Base-by-base conservation (phyloP, 2,797 vertebrate species). In the Acanthiza pusilla region DNA sequence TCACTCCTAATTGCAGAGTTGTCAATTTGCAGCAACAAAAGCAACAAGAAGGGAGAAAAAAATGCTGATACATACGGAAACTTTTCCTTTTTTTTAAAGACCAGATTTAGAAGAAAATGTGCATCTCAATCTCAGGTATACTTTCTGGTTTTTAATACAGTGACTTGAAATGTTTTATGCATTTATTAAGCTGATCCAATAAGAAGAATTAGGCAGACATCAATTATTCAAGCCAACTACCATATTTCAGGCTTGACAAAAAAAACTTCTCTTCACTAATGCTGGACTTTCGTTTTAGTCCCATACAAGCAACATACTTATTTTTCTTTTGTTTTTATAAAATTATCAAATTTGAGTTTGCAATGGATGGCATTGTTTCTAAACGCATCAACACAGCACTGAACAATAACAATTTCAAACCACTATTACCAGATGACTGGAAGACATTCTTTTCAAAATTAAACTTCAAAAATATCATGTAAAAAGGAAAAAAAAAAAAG, bases 1-100 rank as follows among this genome's bases (percentile, higher is more conserved):
- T 97, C 97, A 97, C 91, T 95, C 92, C 48, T 97, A 97, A 97
- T 93, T 97, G 94, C 92, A 77, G 86, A 93, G 78, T 53, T 97
- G 96, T 97, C 97, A 96, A 93, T 97, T 93, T 85, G 80, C 55
- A 94, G 91, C 90, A 97, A 97, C 95, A 89, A 97, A 96, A 94
- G 93, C 85, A 93, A 82, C 58, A 77, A 63, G 67, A 36, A 63
- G 48, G 43, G 71, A 54, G 58, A 42, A 88, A 63, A 36, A 60
- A 79, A 63, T 32, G 76, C 47, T 66, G 43, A 57, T 17, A 75
- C 21, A 73, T 36, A 65, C 0, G 38, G 38, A 93, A 65, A 29
- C 22, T 54, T 65, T 66, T 50, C 65, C 81, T 83, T 77, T 36
- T 32, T 82, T 83, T 91, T 67, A 22, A 62, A 58, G 27, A 74